Evolutionary conservation across 1,140 invertebrate species (phyloP).

Genomic region (Venustaconcha ellipsiformis): DNA sequence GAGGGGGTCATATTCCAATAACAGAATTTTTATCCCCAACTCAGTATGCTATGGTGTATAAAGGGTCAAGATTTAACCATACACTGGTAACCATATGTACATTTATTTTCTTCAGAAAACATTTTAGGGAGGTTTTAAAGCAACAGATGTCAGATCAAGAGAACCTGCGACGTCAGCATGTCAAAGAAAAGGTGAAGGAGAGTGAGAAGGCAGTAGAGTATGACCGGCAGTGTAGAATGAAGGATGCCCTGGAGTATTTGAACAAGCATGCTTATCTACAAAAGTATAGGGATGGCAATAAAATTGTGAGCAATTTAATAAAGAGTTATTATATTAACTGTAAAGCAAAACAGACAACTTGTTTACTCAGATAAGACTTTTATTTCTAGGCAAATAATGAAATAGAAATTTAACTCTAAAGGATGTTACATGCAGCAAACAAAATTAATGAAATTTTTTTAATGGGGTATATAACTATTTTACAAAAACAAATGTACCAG

Average conservation of each 20-base stretch:
- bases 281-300: constrained; percentile 62
- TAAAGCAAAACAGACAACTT: not conserved
- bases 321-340: not conserved
- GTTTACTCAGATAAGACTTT: not conserved
- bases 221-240: constrained; percentile 49
- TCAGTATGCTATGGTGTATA: not conserved
- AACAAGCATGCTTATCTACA: constrained; percentile 59
- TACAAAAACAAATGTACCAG: too few relatives aligned
- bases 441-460: not conserved
- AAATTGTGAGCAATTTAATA: constrained; percentile 41
- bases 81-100: not conserved
- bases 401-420: not conserved
- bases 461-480: not conserved
- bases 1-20: not conserved
- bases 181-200: constrained; percentile 53
- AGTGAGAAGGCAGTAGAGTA: constrained; percentile 54
- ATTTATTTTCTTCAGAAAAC: constrained; percentile 45
- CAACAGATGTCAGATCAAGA: constrained; percentile 64
- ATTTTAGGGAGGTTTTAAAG: constrained; percentile 62
- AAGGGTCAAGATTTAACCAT: not conserved
- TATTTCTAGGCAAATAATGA: not conserved
- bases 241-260: constrained; percentile 50
- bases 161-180: constrained; percentile 25
- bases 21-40: not conserved
- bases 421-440: constrained; percentile 4